Evolutionary conservation across 2,888 invertebrate species (phyloP).

Genomic region (Entomobrya multifasciata): DNA sequence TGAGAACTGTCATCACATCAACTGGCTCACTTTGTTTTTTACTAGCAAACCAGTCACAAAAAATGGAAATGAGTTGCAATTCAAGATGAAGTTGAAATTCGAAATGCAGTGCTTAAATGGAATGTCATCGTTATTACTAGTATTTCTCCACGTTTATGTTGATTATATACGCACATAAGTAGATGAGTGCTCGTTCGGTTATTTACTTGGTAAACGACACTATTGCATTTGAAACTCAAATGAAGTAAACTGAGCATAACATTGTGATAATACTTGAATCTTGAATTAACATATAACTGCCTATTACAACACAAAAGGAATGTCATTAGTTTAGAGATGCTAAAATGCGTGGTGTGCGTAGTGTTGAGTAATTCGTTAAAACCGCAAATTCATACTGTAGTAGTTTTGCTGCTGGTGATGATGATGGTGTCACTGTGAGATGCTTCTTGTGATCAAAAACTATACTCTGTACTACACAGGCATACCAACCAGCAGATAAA

Average conservation of each 20-base stretch:
- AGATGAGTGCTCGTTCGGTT: constrained; percentile 30
- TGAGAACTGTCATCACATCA: constrained; percentile 59
- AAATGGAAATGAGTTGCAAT: constrained; percentile 52
- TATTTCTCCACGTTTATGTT: not conserved
- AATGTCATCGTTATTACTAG: not conserved
- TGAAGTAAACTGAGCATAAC: constrained; percentile 31
- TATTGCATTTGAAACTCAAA: constrained; percentile 14
- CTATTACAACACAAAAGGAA: no score
- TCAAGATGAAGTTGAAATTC: constrained; percentile 21
- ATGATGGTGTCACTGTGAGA: no score
- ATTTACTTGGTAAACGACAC: constrained; percentile 47
- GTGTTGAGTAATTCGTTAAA: constrained; percentile 25
- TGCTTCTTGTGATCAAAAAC: no score
- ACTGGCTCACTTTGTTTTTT: constrained; percentile 31
- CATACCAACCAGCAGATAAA: no score
- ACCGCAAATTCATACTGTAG: constrained; percentile 52
- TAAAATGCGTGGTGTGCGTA: no score
- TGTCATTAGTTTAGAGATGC: no score
- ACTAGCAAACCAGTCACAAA: not conserved
- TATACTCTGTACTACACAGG: no score
- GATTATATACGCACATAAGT: not conserved
- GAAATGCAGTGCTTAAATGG: not conserved
- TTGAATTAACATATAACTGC: not conserved
- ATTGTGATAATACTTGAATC: constrained; percentile 16
- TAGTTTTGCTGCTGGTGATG: not conserved